Evolutionary conservation across 2,888 invertebrate genomes (phyloP).

Genomic region (Metopia argyrocephala): DNA sequence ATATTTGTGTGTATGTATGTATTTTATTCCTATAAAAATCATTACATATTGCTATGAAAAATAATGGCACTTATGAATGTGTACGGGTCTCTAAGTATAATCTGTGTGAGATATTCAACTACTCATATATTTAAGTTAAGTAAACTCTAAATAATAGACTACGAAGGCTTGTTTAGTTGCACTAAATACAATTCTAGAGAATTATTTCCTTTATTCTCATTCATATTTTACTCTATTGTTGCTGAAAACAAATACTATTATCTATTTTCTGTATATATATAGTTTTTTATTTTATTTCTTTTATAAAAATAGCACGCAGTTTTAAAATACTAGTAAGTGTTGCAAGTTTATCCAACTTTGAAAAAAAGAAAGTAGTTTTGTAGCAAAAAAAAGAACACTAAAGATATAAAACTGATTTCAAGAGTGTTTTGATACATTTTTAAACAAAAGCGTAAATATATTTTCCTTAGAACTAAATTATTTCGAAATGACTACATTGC

Average conservation of each 20-base stretch:
- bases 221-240: background rate
- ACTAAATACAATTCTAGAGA: constrained; percentile 26
- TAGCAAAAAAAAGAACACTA: no score
- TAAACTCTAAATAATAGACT: constrained; percentile 35
- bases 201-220: background rate
- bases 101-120: constrained; percentile 15
- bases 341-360: background rate
- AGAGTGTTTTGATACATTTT: no score
- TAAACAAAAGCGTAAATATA: no score
- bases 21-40: background rate
- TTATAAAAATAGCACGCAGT: background rate
- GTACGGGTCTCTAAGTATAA: constrained; percentile 18
- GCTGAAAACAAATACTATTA: constrained; percentile 5
- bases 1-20: background rate
- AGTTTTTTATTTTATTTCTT: no score
- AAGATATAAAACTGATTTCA: no score
- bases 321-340: background rate
- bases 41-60: background rate
- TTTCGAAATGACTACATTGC: no score
- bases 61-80: constrained; percentile 19
- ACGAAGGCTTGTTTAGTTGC: constrained; percentile 28
- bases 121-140: background rate
- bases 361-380: no score
- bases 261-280: background rate
- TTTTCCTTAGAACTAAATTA: no score